Evolutionary conservation across 1,140 invertebrate species (phyloP), one percentile per base, ranked within the genome.

Genomic region (Argopecten irradians): DNA sequence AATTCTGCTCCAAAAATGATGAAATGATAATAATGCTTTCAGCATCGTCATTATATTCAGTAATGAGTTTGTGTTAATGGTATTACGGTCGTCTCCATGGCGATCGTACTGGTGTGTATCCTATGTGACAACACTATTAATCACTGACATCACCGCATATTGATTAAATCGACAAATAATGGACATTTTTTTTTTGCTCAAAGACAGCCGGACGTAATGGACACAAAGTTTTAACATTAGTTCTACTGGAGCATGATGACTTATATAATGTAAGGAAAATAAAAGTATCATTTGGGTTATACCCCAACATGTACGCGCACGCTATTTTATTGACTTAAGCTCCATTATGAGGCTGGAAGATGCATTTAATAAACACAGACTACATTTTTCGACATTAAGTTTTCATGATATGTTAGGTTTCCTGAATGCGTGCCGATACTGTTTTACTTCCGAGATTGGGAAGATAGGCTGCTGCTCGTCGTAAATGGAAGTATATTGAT

Each of bases 401-500:
- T 71, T 71, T 71, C 55, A 71, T 71, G 55, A 28, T 3, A n/a
- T n/a, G 55, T 71, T 71, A 71, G 1, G 55, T 71, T 71, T 71
- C 55, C 55, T 71, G 55, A 71, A 71, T 71, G 55, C 55, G 55
- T 71, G 55, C 55, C 55, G 28, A 71, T 28, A 28, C 55, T 71
- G n/a, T 71, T 71, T 71, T 71, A 71, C 28, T 28, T 71, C 19
- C 55, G 8, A 71, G 55, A 71, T 71, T 8, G 55, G 22, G 55
- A 11, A 71, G 55, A 71, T 71, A 28, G 55, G n/a, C 55, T 71
- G 1, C 8, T 0, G 55, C 55, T 71, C 55, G 22, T 71, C 22
- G 55, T 71, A 71, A 71, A 71, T 28, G 22, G n/a, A n/a, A 71
- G 43, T 46, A 71, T 71, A 71, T 71, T 71, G 55, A 71, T n/a